Evolutionary conservation across 2,113 vertebrate genomes (phyloP), one percentile per base, ranked within the genome.

Genomic region (Phalacrocorax pelagicus): DNA sequence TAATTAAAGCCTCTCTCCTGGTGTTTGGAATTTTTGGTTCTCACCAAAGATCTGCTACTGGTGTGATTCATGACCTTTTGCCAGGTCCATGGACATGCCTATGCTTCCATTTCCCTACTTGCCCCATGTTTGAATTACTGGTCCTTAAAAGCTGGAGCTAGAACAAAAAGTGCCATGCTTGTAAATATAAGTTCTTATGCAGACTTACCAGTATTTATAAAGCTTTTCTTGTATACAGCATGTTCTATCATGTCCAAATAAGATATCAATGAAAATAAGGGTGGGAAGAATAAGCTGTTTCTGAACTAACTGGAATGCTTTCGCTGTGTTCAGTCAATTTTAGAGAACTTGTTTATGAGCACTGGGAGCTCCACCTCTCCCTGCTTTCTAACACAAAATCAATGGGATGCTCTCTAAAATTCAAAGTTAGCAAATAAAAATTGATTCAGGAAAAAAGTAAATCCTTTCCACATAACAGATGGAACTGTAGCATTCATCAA

Each of bases 11-110:
- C 1, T 54, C 16, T 30, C 9, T 62, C 16, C 36, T 2, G 1
- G 7, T n/a, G 15, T 72, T 77, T 14, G 6, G 27, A 51, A 34
- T 42, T n/a, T 63, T 59, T 80, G n/a, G 3, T 36, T 92, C n/a
- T 81, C 21, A 55, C 5, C 29, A 62, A 26, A 58, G 17, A 26
- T 67, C 16, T 75, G 21, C 42, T 78, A 34, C 42, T 81, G 8
- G 21, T 83, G 40, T 66, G 11, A n/a, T 70, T 82, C 26, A 19
- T 32, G 11, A 51, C 18, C 5, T 47, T 90, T 51, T 80, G 3
- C 22, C 13, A 42, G 34, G 18, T 22, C 0, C 0, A 26, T n/a
- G 51, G 20, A 30, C 38, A 54, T 19, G 2, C 3, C n/a, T 49
- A 5, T 73, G 36, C 20, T 77, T 73, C 24, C 66, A 3, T 70